Conservation (phyloP, 2,888 invertebrate genomes). For the Drosophila meridionalis region DNA sequence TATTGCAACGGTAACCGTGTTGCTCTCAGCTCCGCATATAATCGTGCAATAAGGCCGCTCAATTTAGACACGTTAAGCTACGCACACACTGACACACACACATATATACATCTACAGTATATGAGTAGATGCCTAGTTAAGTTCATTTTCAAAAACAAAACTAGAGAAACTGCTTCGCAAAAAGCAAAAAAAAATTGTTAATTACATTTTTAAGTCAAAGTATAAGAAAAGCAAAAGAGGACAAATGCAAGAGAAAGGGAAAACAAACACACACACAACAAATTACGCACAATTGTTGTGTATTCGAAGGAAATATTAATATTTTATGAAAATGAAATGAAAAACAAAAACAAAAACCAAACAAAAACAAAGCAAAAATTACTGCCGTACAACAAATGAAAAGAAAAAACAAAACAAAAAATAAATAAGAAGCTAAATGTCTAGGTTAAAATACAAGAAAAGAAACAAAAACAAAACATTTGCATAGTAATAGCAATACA, state of each 20-base stretch:
- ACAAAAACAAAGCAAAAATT: conserved; percentile 67
- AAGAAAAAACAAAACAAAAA: conserved; percentile 59
- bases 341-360: conserved; percentile 44
- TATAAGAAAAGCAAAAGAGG: conserved; percentile 46
- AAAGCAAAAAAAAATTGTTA: conserved; percentile 75
- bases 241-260: conserved; percentile 14
- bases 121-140: conserved; percentile 58
- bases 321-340: conserved; percentile 54
- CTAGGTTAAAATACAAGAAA: conserved; percentile 65
- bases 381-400: conserved; percentile 76
- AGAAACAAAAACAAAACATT: conserved; percentile 49
- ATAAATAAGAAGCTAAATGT: conserved; percentile 49
- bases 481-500: conserved; percentile 57
- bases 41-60: conserved; percentile 92
- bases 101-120: conserved; percentile 21
- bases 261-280: conserved; percentile 15
- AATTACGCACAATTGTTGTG: conserved; percentile 50
- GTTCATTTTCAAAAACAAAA: conserved; percentile 65
- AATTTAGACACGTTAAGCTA: conserved; percentile 65
- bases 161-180: conserved; percentile 68
- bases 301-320: conserved; percentile 30
- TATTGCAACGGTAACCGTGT: conserved; percentile 95
- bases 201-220: conserved; percentile 82
- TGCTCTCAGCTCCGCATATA: conserved; percentile 96
- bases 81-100: conserved; percentile 32